Base-by-base conservation (phyloP, 2,113 vertebrate species). In the Barbus barbus region DNA sequence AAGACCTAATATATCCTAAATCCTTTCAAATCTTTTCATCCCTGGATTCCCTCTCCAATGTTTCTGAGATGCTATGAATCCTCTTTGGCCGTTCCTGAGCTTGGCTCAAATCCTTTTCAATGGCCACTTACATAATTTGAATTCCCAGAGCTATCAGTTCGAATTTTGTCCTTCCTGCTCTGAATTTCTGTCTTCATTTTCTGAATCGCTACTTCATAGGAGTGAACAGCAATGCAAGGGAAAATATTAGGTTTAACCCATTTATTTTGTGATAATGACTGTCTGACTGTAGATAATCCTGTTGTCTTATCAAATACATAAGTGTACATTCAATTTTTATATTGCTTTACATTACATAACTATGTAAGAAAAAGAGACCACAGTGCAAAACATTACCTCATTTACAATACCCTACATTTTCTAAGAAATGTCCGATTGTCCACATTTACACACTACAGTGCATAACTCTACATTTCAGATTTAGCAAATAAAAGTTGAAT, bases 11-110 rank as follows among this genome's bases (percentile, higher is more conserved):
- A 67, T 67, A 48, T 81, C 46, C 12, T 3, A 82, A 56, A 82
- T 56, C 65, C 20, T 53, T 81, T 74, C 14, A 81, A 81, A 81
- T 60, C 36, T 22, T 48, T 24, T 61, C 60, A 75, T 81, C 53
- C 31, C 61, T 44, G 73, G 81, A 79, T 74, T 78, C 26, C 38
- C 69, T 69, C 1, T 36, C 81, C 48, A 78, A 74, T 73, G 41
- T 85, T 81, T 77, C 75, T 61, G 69, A 83, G 76, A 48, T 69
- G 76, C 69, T 81, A 60, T 75, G 71, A 85, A 85, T 85, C 86
- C 75, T 74, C 58, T 60, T 65, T 60, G 28, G 33, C 38, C 69
- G 44, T 79, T 83, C 20, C 74, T 61, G 69, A 36, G 33, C 65
- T 33, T 18, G 44, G 28, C 79, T 53, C 1, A 48, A 71, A 82